These are phyloP conservation scores for Drosophila buzzatii DNA, from an alignment of 2,888 invertebrate species.

Conservation along the genomic window DNA sequence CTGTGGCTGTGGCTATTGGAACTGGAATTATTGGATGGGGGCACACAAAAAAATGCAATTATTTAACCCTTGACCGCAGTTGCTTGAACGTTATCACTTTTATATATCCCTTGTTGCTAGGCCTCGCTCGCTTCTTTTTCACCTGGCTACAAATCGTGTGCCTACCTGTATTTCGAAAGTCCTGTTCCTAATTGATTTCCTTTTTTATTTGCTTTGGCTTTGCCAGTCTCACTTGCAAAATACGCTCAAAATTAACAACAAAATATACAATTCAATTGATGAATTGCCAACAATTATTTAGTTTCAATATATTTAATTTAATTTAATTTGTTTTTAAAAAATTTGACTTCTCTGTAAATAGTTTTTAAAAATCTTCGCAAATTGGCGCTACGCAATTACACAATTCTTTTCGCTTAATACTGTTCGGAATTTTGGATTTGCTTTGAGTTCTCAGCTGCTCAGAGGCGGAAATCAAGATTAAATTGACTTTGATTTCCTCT, in stretches of 20 bases:
- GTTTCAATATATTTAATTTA: conserved; percentile 27
- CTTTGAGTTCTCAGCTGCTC: conserved; percentile 25
- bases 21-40: conserved; percentile 4
- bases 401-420: conserved; percentile 49
- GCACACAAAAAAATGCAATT: conserved; percentile 52
- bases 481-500: conserved; percentile 35
- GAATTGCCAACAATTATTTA: conserved; percentile 47
- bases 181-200: conserved; percentile 41
- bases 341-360: conserved; percentile 60
- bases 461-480: conserved; percentile 37
- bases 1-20: no score
- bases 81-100: conserved; percentile 58
- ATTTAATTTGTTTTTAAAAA: conserved; percentile 21
- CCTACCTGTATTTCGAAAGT: conserved; percentile 35
- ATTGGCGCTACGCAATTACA: conserved; percentile 31
- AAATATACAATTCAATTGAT: conserved; percentile 56
- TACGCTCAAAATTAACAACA: conserved; percentile 73
- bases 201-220: conserved; percentile 11
- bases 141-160: conserved; percentile 19
- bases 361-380: conserved; percentile 45
- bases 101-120: conserved; percentile 27
- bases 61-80: conserved; percentile 47
- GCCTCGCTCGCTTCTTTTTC: not conserved
- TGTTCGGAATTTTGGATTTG: conserved; percentile 37
- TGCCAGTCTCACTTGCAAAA: conserved; percentile 31